Percentiles rank a stretch among this genome's conserved stretches.
phyloP scores from a whole-genome alignment of 1,140 invertebrate genomes.

The Bilobella aurantiaca region DNA sequence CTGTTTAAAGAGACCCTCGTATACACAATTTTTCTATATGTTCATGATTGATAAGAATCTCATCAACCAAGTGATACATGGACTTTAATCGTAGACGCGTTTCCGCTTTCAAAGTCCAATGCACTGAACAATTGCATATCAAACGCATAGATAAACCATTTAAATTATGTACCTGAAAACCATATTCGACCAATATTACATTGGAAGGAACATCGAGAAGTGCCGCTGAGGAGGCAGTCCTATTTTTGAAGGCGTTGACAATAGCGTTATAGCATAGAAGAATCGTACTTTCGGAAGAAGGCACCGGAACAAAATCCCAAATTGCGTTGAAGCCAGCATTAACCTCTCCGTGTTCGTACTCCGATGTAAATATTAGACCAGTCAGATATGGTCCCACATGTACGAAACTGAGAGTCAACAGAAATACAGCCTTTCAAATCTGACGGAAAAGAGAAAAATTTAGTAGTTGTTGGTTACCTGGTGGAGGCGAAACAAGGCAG shows the following conservation, averaged over 20 bases:
- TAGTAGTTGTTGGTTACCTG: conserved; percentile 37
- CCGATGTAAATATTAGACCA: conserved; percentile 43
- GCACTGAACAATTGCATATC: neutral
- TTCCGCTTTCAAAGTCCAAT: neutral
- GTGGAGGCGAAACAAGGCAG: conserved; percentile 43
- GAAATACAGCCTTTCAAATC: neutral
- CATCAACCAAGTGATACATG: neutral
- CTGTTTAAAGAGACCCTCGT: conserved; percentile 18
- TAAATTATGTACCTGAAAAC: conserved; percentile 49
- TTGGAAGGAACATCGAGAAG: conserved; percentile 46
- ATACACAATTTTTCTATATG: conserved; percentile 21
- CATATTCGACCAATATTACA: conserved; percentile 54
- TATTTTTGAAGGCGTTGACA: conserved; percentile 43
- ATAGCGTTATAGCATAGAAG: conserved; percentile 51
- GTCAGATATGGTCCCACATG: conserved; percentile 52
- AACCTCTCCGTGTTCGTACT: conserved; percentile 8
- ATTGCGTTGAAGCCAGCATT: conserved; percentile 42
- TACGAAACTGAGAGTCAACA: conserved; percentile 43
- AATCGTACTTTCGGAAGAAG: conserved; percentile 45
- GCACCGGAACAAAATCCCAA: conserved; percentile 48
- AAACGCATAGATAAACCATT: too few relatives aligned
- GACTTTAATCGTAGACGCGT: neutral
- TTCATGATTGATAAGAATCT: conserved; percentile 8
- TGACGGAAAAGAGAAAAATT: neutral
- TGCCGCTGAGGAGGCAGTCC: conserved; percentile 36